Evolutionary conservation across 2,797 vertebrate genomes (phyloP), one percentile per base, ranked within the genome.

Genomic region (Leucoraja ocellata): DNA sequence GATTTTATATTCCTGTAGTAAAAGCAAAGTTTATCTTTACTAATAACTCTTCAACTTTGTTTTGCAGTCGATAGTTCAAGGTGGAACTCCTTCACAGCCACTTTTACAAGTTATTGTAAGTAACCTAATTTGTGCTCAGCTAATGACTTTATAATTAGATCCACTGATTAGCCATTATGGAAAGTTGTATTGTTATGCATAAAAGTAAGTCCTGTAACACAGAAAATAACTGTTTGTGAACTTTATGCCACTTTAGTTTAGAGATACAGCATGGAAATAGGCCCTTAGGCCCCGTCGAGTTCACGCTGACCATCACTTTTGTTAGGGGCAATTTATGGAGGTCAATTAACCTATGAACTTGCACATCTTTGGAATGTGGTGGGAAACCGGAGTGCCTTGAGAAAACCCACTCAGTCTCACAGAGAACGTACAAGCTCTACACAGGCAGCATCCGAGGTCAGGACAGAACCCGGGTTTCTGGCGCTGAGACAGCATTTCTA

Each of bases 51-150:
- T 93, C 13, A 93, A 91, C 93, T 94, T 80, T 76, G 0, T 93
- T 93, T 94, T 94, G 1, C 21, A 97, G 97, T 95, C 95, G 88
- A 96, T 97, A 25, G 95, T 97, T 95, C 96, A 96, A 84, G 96
- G 96, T 28, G 96, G 97, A 79, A 91, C 76, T 0, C n/a, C 94
- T 18, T 13, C 0, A 93, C 96, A 95, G 68, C 97, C 97, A 0
- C 86, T 96, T 23, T 95, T 97, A 23, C 97, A 97, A 93, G 96
- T 97, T 65, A 96, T 97, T 8, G 97, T 97, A 94, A 97, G 97
- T 97, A 95, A 58, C 63, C 10, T 86, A 16, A 74, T 93, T 88
- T 14, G 9, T 21, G 13, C 16, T 25, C 16, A n/a, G 14, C 68
- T 68, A n/a, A 28, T 32, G 83, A 54, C 58, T 86, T 54, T 63